Percentiles rank a stretch among this genome's conserved stretches.
Conservation (phyloP, 2,888 invertebrate genomes). For the Lepidocyrtoides sp. region DNA sequence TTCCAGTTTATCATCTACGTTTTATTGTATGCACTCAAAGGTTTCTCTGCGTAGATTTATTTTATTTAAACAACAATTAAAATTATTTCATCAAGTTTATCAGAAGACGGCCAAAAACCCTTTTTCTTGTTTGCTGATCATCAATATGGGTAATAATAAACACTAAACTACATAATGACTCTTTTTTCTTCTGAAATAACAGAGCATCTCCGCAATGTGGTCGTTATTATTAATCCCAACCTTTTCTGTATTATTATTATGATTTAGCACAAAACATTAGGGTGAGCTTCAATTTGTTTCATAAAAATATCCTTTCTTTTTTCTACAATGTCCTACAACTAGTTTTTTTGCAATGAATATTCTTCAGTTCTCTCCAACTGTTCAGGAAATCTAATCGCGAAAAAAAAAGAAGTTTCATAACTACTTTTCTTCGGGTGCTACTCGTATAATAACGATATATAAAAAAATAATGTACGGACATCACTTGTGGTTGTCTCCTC, state of each 20-base stretch:
- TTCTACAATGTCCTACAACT: neutral
- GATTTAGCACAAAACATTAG: conserved; percentile 22
- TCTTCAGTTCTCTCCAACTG: conserved; percentile 15
- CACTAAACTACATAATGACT: conserved; percentile 55
- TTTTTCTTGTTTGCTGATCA: conserved; percentile 23
- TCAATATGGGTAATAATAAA: conserved; percentile 4
- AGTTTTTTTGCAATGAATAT: conserved; percentile 45
- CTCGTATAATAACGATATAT: conserved; percentile 2
- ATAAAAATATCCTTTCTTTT: neutral
- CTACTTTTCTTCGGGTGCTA: conserved; percentile 6
- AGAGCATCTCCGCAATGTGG: neutral
- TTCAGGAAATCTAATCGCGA: conserved; percentile 36
- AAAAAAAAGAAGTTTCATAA: conserved; percentile 42
- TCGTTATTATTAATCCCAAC: conserved; percentile 31
- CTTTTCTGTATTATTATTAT: conserved; percentile 10
- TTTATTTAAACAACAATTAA: neutral
- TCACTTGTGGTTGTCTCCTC: conserved; percentile 40
- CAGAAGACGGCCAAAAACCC: neutral
- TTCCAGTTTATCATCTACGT: neutral
- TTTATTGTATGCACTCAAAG: no score
- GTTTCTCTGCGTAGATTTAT: neutral
- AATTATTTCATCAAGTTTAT: conserved; percentile 49
- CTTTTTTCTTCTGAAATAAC: conserved; percentile 57
- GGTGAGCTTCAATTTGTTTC: conserved; percentile 48
- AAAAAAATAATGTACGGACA: conserved; percentile 9